phyloP scores from a whole-genome alignment of 1,140 invertebrate species.

The Trichonephila clavata region DNA sequence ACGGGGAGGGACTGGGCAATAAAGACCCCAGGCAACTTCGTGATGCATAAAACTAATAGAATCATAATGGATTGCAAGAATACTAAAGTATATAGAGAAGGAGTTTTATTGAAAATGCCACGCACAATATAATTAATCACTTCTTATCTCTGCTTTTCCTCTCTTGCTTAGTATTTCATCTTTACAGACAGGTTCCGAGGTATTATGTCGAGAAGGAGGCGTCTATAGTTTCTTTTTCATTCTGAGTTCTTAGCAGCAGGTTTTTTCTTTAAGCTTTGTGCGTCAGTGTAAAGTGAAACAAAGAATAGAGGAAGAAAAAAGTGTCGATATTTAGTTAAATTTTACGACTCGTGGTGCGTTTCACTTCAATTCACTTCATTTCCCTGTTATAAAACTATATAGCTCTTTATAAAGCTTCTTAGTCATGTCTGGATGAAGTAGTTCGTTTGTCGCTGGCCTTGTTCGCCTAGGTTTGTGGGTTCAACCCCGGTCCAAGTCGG shows the following conservation, averaged over 20 bases:
- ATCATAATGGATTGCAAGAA: slow-evolving; percentile 72
- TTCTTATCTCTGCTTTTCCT: slow-evolving; percentile 59
- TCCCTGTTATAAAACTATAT: background rate
- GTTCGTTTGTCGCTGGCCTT: no score
- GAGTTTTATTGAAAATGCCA: slow-evolving; percentile 75
- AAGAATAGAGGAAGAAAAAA: background rate
- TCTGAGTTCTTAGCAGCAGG: background rate
- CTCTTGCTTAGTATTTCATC: slow-evolving; percentile 70
- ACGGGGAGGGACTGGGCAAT: slow-evolving; percentile 57
- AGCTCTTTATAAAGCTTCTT: background rate
- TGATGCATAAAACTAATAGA: slow-evolving; percentile 73
- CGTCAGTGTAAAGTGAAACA: background rate
- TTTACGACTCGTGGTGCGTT: background rate
- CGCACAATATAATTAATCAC: slow-evolving; percentile 72
- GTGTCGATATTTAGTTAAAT: background rate
- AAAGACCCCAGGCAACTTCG: slow-evolving; percentile 29
- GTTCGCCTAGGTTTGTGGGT: no score
- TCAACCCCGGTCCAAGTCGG: no score
- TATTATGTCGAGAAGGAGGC: slow-evolving; percentile 58
- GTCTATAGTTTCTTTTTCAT: slow-evolving; percentile 35
- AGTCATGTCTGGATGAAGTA: no score
- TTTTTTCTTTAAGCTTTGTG: background rate
- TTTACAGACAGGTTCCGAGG: slow-evolving; percentile 65
- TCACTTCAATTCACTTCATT: background rate
- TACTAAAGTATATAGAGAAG: slow-evolving; percentile 67